phyloP scores from a whole-genome alignment of 2,113 vertebrate species.

The Psettodes erumei region DNA sequence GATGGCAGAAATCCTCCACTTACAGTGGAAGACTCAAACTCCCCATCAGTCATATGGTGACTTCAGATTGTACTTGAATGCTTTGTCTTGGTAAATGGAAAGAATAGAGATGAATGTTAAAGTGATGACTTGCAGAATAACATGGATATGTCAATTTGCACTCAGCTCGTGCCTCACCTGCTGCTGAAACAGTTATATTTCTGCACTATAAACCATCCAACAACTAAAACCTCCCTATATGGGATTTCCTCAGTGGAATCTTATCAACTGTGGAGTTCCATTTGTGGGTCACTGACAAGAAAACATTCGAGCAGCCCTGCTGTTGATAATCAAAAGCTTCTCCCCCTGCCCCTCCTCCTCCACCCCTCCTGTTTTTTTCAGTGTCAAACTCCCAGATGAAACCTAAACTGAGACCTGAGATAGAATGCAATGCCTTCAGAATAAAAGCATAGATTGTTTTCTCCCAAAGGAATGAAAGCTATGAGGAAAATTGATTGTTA shows the following conservation, averaged over 20 bases:
- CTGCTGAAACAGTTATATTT: background rate
- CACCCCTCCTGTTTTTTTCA: slow-evolving; percentile 3
- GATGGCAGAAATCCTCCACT: background rate
- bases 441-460: slow-evolving; percentile 34
- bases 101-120: background rate
- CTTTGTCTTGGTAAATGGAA: background rate
- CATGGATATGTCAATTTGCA: background rate
- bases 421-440: background rate
- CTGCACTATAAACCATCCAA: slow-evolving; percentile 1
- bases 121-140: background rate
- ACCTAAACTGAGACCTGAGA: background rate
- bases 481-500: no score
- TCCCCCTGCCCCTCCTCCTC: slow-evolving; percentile 24
- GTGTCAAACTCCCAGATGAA: background rate
- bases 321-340: slow-evolving; percentile 57
- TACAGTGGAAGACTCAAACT: background rate
- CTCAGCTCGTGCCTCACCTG: background rate
- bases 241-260: slow-evolving; percentile 22
- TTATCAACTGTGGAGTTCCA: slow-evolving; percentile 54
- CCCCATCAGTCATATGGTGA: background rate
- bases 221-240: slow-evolving; percentile 22
- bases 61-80: no score
- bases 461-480: background rate
- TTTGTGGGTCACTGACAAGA: slow-evolving; percentile 62
- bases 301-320: slow-evolving; percentile 54